These are phyloP conservation scores for Drosophila mayri DNA, from an alignment of 1,140 invertebrate species.

Conservation along the genomic window DNA sequence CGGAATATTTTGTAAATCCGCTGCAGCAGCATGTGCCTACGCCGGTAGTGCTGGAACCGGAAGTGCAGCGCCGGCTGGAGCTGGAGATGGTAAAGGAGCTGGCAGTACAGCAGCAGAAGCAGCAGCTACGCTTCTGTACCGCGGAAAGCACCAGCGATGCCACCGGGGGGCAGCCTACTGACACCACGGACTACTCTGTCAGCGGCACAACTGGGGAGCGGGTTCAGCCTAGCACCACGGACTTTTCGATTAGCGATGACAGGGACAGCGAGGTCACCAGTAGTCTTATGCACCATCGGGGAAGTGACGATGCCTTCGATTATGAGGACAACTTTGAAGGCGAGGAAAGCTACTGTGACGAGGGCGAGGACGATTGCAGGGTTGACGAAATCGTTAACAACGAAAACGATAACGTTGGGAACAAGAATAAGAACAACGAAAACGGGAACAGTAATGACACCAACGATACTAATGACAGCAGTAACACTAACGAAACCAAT, in stretches of 20 bases:
- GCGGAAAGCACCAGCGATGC: background rate
- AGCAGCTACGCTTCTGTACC: background rate
- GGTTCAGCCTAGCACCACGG: background rate
- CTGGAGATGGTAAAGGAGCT: slow-evolving; percentile 1
- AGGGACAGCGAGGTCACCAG: background rate
- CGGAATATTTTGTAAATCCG: background rate
- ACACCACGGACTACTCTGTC: background rate
- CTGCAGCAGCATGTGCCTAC: background rate
- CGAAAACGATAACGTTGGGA: background rate
- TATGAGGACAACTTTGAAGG: background rate
- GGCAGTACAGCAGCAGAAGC: background rate
- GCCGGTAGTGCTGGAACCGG: background rate
- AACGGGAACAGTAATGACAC: background rate
- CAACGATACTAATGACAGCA: background rate
- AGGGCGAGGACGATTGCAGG: background rate
- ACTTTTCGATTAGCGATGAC: slow-evolving; percentile 1
- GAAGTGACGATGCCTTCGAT: background rate
- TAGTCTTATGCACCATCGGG: background rate
- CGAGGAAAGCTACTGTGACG: background rate
- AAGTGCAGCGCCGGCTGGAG: background rate
- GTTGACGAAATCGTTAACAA: background rate
- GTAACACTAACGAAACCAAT: background rate
- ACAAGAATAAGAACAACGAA: background rate
- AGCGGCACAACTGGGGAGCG: background rate
- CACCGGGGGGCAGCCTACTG: background rate